Evolutionary conservation across 92 coral and sea anemone genomes (phyloP).

Genomic region (Actinostola sp.): DNA sequence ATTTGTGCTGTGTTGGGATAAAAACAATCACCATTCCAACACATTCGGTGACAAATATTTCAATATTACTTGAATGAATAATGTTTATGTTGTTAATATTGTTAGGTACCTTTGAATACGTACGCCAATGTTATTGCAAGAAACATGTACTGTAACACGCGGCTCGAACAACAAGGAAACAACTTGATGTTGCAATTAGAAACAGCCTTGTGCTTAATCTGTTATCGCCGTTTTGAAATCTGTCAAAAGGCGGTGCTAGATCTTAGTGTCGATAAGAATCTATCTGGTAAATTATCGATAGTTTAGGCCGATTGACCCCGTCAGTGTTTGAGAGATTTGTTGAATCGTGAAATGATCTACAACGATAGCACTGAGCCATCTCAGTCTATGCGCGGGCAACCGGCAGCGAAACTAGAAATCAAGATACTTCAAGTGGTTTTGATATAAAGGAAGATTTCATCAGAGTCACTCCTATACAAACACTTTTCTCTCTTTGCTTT

Average conservation of each 20-base stretch:
- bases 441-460: background rate
- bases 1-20: background rate
- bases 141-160: background rate
- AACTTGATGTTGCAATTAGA: background rate
- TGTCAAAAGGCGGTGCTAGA: constrained; percentile 16
- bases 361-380: background rate
- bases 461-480: constrained; percentile 3
- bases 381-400: background rate
- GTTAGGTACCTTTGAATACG: background rate
- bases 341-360: constrained; percentile 2
- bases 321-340: constrained; percentile 3
- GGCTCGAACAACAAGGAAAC: background rate
- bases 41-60: background rate
- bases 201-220: background rate
- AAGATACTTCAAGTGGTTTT: background rate
- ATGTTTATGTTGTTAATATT: background rate
- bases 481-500: background rate
- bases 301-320: constrained; percentile 31
- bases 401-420: background rate
- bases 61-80: background rate
- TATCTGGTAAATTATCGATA: constrained; percentile 34
- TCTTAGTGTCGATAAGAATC: constrained; percentile 1
- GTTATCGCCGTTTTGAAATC: constrained; percentile 13
- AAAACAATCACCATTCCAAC: no score
- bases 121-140: background rate